A percentile compares a stretch with the other conserved stretches of the same genome.
Evolutionary conservation across 2,113 vertebrate species (phyloP).

Genomic region (Channa maculata): DNA sequence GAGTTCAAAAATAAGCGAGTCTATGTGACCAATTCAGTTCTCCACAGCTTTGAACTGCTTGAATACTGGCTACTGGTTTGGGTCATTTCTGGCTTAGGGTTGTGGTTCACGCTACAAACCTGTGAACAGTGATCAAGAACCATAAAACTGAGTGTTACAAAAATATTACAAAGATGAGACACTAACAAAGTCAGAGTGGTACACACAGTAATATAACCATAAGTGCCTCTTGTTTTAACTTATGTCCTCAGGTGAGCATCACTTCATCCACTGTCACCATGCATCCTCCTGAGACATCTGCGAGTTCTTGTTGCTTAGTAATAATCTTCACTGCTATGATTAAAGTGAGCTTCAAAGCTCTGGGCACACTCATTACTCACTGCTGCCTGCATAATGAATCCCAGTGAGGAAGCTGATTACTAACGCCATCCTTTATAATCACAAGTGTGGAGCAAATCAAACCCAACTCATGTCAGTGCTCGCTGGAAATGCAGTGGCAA

Average conservation of each 20-base stretch:
- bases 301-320: conserved; percentile 86
- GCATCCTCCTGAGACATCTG: conserved; percentile 73
- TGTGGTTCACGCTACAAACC: too few species aligned
- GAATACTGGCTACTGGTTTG: too few species aligned
- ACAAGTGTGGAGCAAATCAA: conserved; percentile 38
- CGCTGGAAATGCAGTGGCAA: background rate
- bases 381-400: conserved; percentile 84
- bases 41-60: too few species aligned
- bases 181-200: background rate
- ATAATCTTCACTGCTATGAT: conserved; percentile 82
- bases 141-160: background rate
- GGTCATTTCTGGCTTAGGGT: too few species aligned
- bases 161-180: background rate
- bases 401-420: conserved; percentile 81
- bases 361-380: conserved; percentile 80
- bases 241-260: conserved; percentile 23
- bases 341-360: conserved; percentile 87
- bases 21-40: too few species aligned
- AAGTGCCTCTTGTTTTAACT: conserved; percentile 25
- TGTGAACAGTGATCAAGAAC: background rate
- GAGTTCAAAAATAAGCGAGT: too few species aligned
- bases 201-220: conserved; percentile 12
- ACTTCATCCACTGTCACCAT: conserved; percentile 34
- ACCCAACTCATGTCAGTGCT: conserved; percentile 2
- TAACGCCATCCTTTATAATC: conserved; percentile 70